These are phyloP conservation scores for Scalopus aquaticus DNA, from an alignment of 2,113 vertebrate genomes.

Conservation along the genomic window DNA sequence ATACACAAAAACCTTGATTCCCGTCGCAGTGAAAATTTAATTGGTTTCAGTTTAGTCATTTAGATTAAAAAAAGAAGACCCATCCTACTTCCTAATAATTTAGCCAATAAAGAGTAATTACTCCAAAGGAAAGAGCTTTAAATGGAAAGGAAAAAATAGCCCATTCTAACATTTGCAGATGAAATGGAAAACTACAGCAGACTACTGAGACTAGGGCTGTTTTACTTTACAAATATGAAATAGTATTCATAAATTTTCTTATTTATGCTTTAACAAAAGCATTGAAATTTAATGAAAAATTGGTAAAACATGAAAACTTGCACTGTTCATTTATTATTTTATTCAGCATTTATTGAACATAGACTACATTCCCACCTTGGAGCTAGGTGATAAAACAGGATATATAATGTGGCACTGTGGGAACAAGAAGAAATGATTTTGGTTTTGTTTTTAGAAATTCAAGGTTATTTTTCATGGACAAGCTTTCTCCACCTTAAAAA, in stretches of 20 bases:
- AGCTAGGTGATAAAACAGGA: neutral
- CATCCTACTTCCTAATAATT: neutral
- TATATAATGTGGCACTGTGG: neutral
- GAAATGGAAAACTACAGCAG: slow-evolving; percentile 18
- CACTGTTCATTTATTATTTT: slow-evolving; percentile 20
- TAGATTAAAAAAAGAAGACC: slow-evolving; percentile 13
- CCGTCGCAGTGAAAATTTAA: slow-evolving; percentile 33
- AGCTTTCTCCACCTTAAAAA: too few relatives aligned
- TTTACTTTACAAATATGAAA: neutral
- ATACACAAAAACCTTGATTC: neutral
- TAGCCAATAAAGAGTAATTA: slow-evolving; percentile 32
- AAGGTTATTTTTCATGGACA: too few relatives aligned
- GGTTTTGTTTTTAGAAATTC: too few relatives aligned
- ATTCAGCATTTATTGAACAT: neutral
- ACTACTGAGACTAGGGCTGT: neutral
- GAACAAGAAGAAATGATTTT: too few relatives aligned
- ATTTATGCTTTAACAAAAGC: neutral
- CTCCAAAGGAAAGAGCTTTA: slow-evolving; percentile 15
- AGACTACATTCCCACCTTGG: neutral
- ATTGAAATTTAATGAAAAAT: neutral
- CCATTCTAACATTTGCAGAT: slow-evolving; percentile 18
- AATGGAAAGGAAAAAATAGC: slow-evolving; percentile 7
- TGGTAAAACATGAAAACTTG: neutral
- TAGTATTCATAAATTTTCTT: neutral
- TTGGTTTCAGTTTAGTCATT: slow-evolving; percentile 29